Conservation (phyloP, 2,113 vertebrate species). For the Seriola aureovittata region DNA sequence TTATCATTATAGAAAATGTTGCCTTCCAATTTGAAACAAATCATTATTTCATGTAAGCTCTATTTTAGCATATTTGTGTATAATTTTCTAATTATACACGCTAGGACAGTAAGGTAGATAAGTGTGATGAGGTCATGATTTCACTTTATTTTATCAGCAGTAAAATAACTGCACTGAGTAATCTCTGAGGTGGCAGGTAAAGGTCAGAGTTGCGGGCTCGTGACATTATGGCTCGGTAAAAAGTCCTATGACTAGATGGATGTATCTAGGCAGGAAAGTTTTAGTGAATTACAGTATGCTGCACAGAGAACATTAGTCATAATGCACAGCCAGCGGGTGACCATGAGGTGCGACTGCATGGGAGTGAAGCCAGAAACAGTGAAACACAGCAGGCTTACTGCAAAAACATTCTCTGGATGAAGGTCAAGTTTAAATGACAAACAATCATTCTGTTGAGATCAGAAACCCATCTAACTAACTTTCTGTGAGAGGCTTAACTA, state of each 20-base stretch:
- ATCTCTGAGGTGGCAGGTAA: too few species aligned
- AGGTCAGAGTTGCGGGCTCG: too few species aligned
- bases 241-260: background rate
- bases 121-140: background rate
- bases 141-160: background rate
- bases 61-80: too few species aligned
- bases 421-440: background rate
- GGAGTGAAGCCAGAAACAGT: background rate
- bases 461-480: background rate
- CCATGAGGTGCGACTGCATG: background rate
- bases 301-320: background rate
- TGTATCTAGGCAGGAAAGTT: background rate
- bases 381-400: background rate
- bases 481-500: background rate
- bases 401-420: background rate
- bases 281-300: background rate
- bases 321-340: background rate
- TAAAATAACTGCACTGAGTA: background rate
- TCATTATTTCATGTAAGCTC: too few species aligned
- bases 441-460: background rate
- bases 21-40: too few species aligned
- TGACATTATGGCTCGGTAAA: too few species aligned
- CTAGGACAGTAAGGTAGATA: too few species aligned
- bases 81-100: too few species aligned
- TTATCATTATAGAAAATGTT: too few species aligned